Conservation (phyloP, 2,888 invertebrate species). For the Hemithea aestivaria region DNA sequence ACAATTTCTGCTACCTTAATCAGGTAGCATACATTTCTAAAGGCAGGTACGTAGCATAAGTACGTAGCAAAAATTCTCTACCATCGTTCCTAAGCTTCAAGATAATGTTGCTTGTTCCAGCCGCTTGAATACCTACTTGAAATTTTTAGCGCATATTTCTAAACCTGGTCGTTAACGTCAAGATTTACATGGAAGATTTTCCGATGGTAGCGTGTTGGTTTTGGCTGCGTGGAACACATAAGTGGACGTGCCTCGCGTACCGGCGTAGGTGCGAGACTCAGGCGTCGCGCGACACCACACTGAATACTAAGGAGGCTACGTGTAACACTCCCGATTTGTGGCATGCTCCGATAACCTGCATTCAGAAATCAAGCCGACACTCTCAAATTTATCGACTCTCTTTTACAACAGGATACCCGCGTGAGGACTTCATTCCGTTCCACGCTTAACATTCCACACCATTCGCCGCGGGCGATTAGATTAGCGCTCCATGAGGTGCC, state of each 20-base stretch:
- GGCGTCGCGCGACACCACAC: conserved; percentile 54
- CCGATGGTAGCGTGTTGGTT: conserved; percentile 64
- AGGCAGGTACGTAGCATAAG: too few relatives aligned
- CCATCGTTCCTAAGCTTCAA: conserved; percentile 2
- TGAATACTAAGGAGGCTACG: conserved; percentile 73
- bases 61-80: too few relatives aligned
- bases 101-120: conserved; percentile 22
- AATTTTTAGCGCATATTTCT: conserved; percentile 66
- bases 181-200: conserved; percentile 77
- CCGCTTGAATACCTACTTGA: conserved; percentile 39
- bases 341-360: conserved; percentile 77
- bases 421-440: conserved; percentile 51
- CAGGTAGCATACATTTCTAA: too few relatives aligned
- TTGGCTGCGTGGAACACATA: conserved; percentile 74
- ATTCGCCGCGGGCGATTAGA: conserved; percentile 27
- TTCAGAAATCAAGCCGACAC: conserved; percentile 73
- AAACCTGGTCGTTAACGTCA: conserved; percentile 73
- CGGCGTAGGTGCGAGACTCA: conserved; percentile 58
- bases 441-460: conserved; percentile 48
- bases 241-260: conserved; percentile 74
- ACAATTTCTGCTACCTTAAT: too few relatives aligned
- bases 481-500: conserved; percentile 23
- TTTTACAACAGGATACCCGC: conserved; percentile 55
- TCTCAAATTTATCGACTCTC: conserved; percentile 72
- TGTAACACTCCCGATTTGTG: conserved; percentile 72